Evolutionary conservation across 1,140 invertebrate genomes (phyloP), one percentile per base, ranked within the genome.

Genomic region (Macrobrachium nipponense): DNA sequence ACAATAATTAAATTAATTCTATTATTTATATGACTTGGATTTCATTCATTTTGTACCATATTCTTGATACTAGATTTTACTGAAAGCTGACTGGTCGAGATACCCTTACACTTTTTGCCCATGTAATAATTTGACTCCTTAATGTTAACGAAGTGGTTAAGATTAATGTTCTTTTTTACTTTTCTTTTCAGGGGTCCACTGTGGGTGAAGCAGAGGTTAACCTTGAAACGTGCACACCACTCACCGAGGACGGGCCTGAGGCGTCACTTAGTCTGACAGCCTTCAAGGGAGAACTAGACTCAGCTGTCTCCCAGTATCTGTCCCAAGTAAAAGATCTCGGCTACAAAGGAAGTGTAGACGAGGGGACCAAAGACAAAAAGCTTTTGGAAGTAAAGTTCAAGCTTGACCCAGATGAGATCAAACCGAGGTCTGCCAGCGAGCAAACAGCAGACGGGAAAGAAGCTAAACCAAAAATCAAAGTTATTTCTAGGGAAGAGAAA

Each of bases 281-380:
- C 70, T 88, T 88, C 87, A 88, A 83, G 59, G 82, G 87, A 18
- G 84, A 88, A 62, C 76, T 88, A 44, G 87, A 88, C 80, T 87
- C 84, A 11, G 87, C 87, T 5, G 87, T 88, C 72, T 80, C 87
- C 15, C 87, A 88, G 80, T 88, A 88, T 43, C 70, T 88, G 62
- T 82, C 84, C 5, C 87, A 88, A 59, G 87, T 88, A 15, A 88
- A 86, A 27, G 84, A 88, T 60, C 87, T 88, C 60, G 87, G 87
- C 5, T 88, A 87, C 68, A 78, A 78, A 17, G 62, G 51, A 58
- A 73, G 76, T 15, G n/a, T 27, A 36, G 70, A 73, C n/a, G 80
- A 88, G 27, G 59, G 68, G 0, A 23, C 70, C 62, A 87, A 78
- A 51, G 84, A 87, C 51, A 80, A 88, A n/a, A 82, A 83, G 43